phyloP scores from a whole-genome alignment of 2,888 invertebrate genomes.

The Merodon equestris region DNA sequence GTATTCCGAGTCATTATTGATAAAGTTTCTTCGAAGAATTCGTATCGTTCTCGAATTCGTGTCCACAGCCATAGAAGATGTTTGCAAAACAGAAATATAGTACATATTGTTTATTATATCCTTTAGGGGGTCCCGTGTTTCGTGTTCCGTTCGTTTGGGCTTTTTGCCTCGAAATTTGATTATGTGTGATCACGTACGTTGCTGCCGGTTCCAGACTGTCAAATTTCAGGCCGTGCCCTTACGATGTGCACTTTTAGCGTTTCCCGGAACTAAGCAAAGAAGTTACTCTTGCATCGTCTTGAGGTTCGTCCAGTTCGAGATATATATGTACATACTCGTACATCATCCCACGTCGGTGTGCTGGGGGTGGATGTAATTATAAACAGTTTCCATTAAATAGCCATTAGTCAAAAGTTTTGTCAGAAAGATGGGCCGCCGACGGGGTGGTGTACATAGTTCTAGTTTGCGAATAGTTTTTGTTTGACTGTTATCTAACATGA shows the following conservation, averaged over 20 bases:
- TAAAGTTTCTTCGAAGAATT: constrained; percentile 62
- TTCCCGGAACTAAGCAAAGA: constrained; percentile 15
- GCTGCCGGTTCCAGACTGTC: background rate
- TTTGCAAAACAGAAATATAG: constrained; percentile 57
- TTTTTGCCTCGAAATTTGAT: constrained; percentile 67
- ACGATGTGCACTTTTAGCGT: constrained; percentile 22
- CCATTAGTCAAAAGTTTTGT: constrained; percentile 61
- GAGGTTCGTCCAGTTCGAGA: constrained; percentile 48
- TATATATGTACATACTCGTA: too few relatives aligned
- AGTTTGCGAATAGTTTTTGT: constrained; percentile 53
- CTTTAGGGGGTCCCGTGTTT: constrained; percentile 20
- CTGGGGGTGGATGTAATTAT: constrained; percentile 62
- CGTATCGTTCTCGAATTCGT: constrained; percentile 17
- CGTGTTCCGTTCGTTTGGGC: constrained; percentile 46
- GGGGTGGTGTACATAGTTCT: constrained; percentile 19
- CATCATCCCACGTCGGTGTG: background rate
- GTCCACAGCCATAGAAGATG: constrained; percentile 8
- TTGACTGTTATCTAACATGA: constrained; percentile 43
- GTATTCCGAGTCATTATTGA: constrained; percentile 62
- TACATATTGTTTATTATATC: constrained; percentile 59
- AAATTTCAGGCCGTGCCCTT: background rate
- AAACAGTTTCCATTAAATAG: constrained; percentile 63
- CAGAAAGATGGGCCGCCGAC: background rate
- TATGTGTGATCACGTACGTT: constrained; percentile 70
- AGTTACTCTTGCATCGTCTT: constrained; percentile 57